Evolutionary conservation across 1,140 invertebrate genomes (phyloP), one percentile per base, ranked within the genome.

Genomic region (Brachionus manjavacas): DNA sequence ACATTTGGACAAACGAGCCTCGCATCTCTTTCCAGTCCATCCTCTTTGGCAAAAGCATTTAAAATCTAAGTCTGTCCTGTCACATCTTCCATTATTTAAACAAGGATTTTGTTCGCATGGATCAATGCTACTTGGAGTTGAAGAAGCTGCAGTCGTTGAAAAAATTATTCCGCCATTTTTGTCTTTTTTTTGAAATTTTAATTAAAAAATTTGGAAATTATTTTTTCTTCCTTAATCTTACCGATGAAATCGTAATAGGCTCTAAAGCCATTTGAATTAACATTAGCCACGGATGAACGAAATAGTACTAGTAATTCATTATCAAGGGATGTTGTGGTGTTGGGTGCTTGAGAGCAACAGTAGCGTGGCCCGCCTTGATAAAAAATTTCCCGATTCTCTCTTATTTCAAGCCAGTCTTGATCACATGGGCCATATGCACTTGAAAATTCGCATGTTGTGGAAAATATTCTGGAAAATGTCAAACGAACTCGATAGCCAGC

Each of bases 1-100:
- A 88, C 96, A 98, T 86, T 98, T 96, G 87, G 98, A 94, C 43
- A 98, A 94, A 0, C 95, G 93, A 94, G 87, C 86, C 43, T 89
- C 87, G 85, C 88, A 89, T 28, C 85, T 85, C 14, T 84, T 12
- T 6, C 81, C 81, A 64, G 39, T 68, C n/a, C 16, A 83, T n/a
- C 28, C 52, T 35, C 0, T 16, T 39, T 25, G n/a, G 28, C 81
- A 83, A 11, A 35, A 6, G 66, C 81, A 83, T 68, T 70, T 83
- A 20, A 49, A 68, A 4, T 60, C 41, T 60, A 87, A 86, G 7
- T 87, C 9, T 2, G 2, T 20, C 31, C 1, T 35, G 31, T 39
- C n/a, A 88, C 93, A 94, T 1, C 91, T 92, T 7, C 92, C 93
- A 0, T 92, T 93, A 87, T 94, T 94, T 85, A 90, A 87, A 87